Evolutionary conservation across 2,888 invertebrate species (phyloP).

Genomic region (Drosophila diplacantha): DNA sequence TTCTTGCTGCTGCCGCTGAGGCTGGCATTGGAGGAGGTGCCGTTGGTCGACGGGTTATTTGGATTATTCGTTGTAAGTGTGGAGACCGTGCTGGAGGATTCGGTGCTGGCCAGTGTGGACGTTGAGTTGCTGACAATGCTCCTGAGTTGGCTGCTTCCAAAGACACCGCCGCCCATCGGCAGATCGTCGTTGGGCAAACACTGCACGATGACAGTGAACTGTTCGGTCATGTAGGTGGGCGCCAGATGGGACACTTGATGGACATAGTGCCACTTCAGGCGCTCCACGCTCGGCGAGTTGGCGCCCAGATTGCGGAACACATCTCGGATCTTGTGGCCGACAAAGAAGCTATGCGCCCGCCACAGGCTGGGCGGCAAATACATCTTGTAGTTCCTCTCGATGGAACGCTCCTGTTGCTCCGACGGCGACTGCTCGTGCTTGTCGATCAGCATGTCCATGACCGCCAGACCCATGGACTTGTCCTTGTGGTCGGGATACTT

Average conservation of each 20-base stretch:
- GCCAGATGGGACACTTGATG: conserved; percentile 88
- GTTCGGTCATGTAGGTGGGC: conserved; percentile 88
- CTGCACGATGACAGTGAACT: conserved; percentile 79
- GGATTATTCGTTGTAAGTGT: conserved; percentile 43
- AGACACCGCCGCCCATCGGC: conserved; percentile 19
- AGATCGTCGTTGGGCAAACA: conserved; percentile 79
- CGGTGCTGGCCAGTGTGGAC: conserved; percentile 74
- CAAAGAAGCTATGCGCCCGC: conserved; percentile 85
- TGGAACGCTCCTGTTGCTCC: conserved; percentile 80
- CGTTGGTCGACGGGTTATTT: conserved; percentile 5
- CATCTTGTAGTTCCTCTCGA: conserved; percentile 88
- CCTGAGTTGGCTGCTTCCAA: conserved; percentile 19
- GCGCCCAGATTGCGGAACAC: conserved; percentile 81
- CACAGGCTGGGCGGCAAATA: conserved; percentile 89
- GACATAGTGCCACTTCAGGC: conserved; percentile 88
- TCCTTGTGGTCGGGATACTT: conserved; percentile 87
- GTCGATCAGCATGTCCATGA: conserved; percentile 91
- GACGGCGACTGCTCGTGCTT: conserved; percentile 84
- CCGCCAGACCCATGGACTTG: conserved; percentile 89
- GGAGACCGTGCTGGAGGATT: conserved; percentile 46
- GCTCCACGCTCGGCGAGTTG: conserved; percentile 72
- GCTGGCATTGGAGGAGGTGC: conserved; percentile 24
- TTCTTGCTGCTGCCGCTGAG: conserved; percentile 19
- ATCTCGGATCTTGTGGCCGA: conserved; percentile 86
- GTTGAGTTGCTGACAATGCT: conserved; percentile 40